Percentiles rank a stretch among this genome's conserved stretches.
phyloP scores from a whole-genome alignment of 2,888 invertebrate genomes.

The Leistus spinibarbis region DNA sequence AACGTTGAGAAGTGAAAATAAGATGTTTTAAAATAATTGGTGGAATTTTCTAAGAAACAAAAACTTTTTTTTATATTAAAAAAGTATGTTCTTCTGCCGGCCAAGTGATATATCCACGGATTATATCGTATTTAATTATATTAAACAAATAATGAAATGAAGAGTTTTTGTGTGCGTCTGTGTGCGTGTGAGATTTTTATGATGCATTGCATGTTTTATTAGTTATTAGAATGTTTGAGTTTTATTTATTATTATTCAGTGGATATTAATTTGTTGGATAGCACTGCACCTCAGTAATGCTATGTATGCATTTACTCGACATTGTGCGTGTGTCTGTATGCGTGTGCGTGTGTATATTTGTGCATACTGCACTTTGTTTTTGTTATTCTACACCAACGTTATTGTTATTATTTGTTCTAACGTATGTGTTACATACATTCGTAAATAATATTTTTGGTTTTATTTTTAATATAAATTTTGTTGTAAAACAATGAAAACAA shows the following conservation, averaged over 20 bases:
- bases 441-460: background rate
- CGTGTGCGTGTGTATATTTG: slow-evolving; percentile 4
- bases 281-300: slow-evolving; percentile 56
- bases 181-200: slow-evolving; percentile 49
- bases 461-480: background rate
- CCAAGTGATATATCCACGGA: background rate
- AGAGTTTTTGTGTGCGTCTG: slow-evolving; percentile 44
- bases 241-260: slow-evolving; percentile 52
- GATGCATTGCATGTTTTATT: slow-evolving; percentile 46
- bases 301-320: slow-evolving; percentile 38
- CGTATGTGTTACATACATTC: background rate
- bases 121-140: slow-evolving; percentile 20
- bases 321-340: slow-evolving; percentile 12
- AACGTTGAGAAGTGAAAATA: no score
- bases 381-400: background rate
- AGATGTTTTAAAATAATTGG: no score
- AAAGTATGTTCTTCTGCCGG: background rate
- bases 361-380: slow-evolving; percentile 2
- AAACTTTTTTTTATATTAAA: no score
- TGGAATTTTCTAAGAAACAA: no score
- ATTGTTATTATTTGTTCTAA: background rate
- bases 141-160: background rate
- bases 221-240: slow-evolving; percentile 54
- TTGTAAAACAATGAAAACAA: slow-evolving; percentile 1
- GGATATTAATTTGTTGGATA: slow-evolving; percentile 57